Percentiles rank a stretch among this genome's conserved stretches.
Evolutionary conservation across 2,113 vertebrate species (phyloP).

Genomic region (Lepidothrix coronata): DNA sequence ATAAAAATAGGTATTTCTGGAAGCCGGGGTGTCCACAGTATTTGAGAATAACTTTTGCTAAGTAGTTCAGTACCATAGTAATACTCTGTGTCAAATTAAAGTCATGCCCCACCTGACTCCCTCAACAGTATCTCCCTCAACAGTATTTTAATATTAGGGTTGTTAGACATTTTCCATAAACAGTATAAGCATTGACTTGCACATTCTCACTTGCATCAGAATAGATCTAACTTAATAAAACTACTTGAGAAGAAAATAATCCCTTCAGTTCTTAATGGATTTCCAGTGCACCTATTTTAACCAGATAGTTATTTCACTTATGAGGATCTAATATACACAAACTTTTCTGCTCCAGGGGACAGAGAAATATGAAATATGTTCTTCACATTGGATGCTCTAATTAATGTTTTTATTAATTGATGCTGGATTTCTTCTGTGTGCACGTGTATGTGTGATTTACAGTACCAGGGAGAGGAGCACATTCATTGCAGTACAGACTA

Average conservation of each 20-base stretch:
- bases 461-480: not conserved
- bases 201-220: not conserved
- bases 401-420: accelerated
- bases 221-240: not conserved
- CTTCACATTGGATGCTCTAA: not conserved
- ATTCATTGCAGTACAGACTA: not conserved
- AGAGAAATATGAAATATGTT: not conserved
- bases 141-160: not conserved
- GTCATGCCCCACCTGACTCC: not conserved
- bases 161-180: not conserved
- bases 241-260: not conserved
- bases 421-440: not conserved
- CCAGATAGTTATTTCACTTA: not conserved
- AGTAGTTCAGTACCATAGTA: not conserved
- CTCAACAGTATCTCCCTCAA: not conserved
- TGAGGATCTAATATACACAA: not conserved
- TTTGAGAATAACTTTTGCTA: not conserved
- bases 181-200: not conserved
- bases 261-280: not conserved
- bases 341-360: not conserved
- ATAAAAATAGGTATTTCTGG: not conserved
- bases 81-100: not conserved
- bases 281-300: not conserved
- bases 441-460: not conserved
- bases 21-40: not conserved